Conservation (phyloP, 2,888 invertebrate species). For the Philereme vetulata region DNA sequence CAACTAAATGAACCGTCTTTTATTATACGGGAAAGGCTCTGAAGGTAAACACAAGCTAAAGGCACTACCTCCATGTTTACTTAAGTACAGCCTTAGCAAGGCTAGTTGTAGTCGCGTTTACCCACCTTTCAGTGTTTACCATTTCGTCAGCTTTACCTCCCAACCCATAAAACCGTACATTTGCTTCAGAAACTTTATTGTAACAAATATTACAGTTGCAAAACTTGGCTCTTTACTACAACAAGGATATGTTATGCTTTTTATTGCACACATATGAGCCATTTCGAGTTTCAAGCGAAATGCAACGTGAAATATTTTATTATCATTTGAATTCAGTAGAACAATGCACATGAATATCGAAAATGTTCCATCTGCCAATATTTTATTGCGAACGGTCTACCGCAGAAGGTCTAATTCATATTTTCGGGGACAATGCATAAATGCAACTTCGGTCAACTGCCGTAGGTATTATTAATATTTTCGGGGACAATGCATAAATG, state of each 20-base stretch:
- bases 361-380: too few relatives aligned
- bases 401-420: too few relatives aligned
- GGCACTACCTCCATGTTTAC: constrained; percentile 11
- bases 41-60: neutral
- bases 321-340: too few relatives aligned
- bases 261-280: neutral
- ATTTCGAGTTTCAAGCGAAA: neutral
- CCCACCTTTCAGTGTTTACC: constrained; percentile 30
- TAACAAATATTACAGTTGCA: constrained; percentile 16
- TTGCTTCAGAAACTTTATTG: constrained; percentile 20
- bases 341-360: too few relatives aligned
- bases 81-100: constrained; percentile 13
- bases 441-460: too few relatives aligned
- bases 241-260: neutral
- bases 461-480: too few relatives aligned
- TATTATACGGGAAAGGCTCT: neutral
- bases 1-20: too few relatives aligned
- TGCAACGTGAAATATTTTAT: neutral
- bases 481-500: too few relatives aligned
- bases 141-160: constrained; percentile 20
- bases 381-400: too few relatives aligned
- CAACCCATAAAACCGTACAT: constrained; percentile 2
- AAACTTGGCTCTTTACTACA: constrained; percentile 13
- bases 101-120: constrained; percentile 18
- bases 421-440: too few relatives aligned